Evolutionary conservation across 2,113 vertebrate genomes (phyloP).

Genomic region (Sigmodon hispidus): DNA sequence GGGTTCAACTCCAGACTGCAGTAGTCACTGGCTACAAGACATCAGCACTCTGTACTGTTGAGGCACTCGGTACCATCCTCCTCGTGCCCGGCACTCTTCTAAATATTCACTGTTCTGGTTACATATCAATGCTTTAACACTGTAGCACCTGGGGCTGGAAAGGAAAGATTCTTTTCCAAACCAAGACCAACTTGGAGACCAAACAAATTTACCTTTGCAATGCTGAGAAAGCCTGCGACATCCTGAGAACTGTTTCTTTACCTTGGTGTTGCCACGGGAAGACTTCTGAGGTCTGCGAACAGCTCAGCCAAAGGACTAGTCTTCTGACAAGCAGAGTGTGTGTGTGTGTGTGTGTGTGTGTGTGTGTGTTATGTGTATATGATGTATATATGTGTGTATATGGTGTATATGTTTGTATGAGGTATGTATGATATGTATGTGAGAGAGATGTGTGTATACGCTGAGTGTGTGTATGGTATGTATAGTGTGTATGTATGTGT

Average conservation of each 20-base stretch:
- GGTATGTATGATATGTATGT: not conserved
- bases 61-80: not conserved
- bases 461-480: not conserved
- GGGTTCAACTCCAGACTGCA: not conserved
- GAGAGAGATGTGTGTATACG: no score
- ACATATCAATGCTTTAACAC: not conserved
- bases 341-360: not conserved
- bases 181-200: not conserved
- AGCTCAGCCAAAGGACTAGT: not conserved
- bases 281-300: slow-evolving; percentile 31
- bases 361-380: not conserved
- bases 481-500: not conserved
- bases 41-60: not conserved
- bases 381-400: not conserved
- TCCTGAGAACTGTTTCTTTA: slow-evolving; percentile 44
- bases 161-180: slow-evolving; percentile 46
- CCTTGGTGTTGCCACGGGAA: not conserved
- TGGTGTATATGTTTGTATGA: not conserved
- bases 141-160: not conserved
- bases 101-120: not conserved
- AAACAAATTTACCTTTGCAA: slow-evolving; percentile 42
- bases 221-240: slow-evolving; percentile 25
- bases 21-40: slow-evolving; percentile 15
- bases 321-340: not conserved
- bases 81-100: not conserved